These are phyloP conservation scores for Brevimyrus niger DNA, from an alignment of 2,113 vertebrate genomes.

Conservation along the genomic window DNA sequence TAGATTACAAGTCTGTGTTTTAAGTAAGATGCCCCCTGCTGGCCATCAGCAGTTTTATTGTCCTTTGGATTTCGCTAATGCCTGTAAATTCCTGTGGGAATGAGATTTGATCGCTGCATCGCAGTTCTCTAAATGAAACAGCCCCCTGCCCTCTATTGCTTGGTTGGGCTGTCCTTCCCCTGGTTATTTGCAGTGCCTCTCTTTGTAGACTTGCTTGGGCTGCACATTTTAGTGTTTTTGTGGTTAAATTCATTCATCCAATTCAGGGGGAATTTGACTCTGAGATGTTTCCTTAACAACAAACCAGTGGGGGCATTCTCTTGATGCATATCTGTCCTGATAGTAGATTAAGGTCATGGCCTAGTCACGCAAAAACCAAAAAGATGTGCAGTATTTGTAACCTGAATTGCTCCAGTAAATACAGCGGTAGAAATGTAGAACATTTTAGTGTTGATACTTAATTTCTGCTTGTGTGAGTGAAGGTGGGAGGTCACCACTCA, in stretches of 20 bases:
- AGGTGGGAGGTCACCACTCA: background rate
- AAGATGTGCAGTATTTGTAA: background rate
- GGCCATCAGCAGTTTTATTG: background rate
- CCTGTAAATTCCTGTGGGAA: background rate
- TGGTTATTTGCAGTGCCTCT: background rate
- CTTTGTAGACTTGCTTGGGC: background rate
- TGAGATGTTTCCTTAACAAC: background rate
- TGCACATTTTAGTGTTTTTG: background rate
- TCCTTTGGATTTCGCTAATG: background rate
- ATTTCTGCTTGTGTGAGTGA: background rate
- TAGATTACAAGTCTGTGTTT: background rate
- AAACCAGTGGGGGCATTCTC: background rate
- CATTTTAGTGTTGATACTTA: background rate
- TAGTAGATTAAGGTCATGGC: background rate
- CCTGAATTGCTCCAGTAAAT: background rate
- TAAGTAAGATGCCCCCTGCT: background rate
- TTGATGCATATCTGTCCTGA: background rate
- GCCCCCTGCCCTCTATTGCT: background rate
- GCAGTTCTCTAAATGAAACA: background rate
- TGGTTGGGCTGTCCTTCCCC: background rate
- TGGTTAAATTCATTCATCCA: slow-evolving; percentile 5
- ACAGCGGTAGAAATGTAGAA: background rate
- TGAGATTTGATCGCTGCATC: background rate
- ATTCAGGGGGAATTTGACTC: background rate
- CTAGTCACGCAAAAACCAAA: background rate